Conservation (phyloP, 2,888 invertebrate genomes). For the Hypena proboscidalis region DNA sequence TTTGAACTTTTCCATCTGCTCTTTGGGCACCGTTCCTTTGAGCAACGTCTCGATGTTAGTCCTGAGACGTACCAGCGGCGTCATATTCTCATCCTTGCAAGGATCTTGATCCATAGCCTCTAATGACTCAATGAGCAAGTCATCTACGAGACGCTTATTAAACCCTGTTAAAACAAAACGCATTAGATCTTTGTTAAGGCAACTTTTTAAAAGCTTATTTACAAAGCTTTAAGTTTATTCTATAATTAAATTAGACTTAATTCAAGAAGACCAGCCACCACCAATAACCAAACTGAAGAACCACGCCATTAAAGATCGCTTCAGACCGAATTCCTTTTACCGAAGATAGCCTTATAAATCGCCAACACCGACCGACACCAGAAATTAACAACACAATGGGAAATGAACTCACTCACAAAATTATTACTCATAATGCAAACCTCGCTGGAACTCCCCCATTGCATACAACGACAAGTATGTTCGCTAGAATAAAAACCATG, state of each 20-base stretch:
- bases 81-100: slow-evolving; percentile 83
- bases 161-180: slow-evolving; percentile 69
- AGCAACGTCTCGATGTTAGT: slow-evolving; percentile 91
- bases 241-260: slow-evolving; percentile 16
- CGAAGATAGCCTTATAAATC: slow-evolving; percentile 36
- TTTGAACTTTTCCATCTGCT: slow-evolving; percentile 91
- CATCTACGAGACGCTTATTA: slow-evolving; percentile 91
- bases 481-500: slow-evolving; percentile 74
- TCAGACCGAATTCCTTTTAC: slow-evolving; percentile 35
- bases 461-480: slow-evolving; percentile 63
- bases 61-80: slow-evolving; percentile 88
- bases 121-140: slow-evolving; percentile 91
- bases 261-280: slow-evolving; percentile 54
- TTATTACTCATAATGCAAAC: slow-evolving; percentile 59
- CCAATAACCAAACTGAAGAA: slow-evolving; percentile 34
- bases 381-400: slow-evolving; percentile 77
- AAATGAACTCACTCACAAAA: slow-evolving; percentile 77
- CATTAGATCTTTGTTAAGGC: slow-evolving; percentile 21
- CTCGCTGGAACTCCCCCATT: slow-evolving; percentile 53
- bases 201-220: slow-evolving; percentile 36
- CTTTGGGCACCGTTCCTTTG: slow-evolving; percentile 92
- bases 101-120: slow-evolving; percentile 90
- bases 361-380: slow-evolving; percentile 71
- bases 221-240: slow-evolving; percentile 41
- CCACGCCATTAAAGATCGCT: slow-evolving; percentile 35